phyloP scores from a whole-genome alignment of 2,888 invertebrate genomes.

The Cantharis rustica region DNA sequence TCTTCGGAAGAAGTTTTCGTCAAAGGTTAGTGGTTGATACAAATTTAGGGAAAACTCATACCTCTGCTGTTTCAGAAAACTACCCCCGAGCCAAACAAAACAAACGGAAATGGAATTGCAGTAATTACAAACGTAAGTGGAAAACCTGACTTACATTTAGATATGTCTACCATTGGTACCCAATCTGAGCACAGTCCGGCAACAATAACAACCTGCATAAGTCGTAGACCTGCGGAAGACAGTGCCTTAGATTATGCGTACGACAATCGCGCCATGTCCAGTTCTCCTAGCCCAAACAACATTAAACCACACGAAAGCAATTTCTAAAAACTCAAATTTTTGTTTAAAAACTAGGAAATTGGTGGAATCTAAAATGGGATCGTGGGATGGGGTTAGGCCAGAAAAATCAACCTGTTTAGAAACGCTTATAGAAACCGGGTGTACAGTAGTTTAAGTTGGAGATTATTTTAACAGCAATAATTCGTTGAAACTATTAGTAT shows the following conservation, averaged over 20 bases:
- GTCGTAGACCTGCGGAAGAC: slow-evolving; percentile 77
- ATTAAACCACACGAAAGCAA: slow-evolving; percentile 35
- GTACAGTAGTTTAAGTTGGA: background rate
- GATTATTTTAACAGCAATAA: background rate
- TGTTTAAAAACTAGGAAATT: background rate
- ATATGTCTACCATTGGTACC: slow-evolving; percentile 35
- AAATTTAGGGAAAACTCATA: background rate
- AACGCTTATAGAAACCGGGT: background rate
- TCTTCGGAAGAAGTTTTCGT: slow-evolving; percentile 45
- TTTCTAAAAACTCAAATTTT: slow-evolving; percentile 18
- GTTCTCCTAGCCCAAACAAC: slow-evolving; percentile 62
- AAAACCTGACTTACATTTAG: slow-evolving; percentile 36
- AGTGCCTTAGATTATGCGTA: slow-evolving; percentile 78
- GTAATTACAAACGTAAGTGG: slow-evolving; percentile 13
- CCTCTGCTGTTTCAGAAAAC: slow-evolving; percentile 31
- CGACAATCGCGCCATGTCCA: slow-evolving; percentile 77
- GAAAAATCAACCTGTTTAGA: background rate
- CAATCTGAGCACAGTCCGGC: slow-evolving; percentile 51
- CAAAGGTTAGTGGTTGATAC: slow-evolving; percentile 38
- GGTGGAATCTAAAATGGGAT: background rate
- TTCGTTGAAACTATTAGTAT: background rate
- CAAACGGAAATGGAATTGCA: slow-evolving; percentile 23
- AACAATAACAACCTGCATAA: slow-evolving; percentile 73
- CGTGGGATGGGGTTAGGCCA: background rate
- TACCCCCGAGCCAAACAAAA: slow-evolving; percentile 31